These are phyloP conservation scores for Thalassophryne amazonica DNA, from an alignment of 2,797 vertebrate genomes.

Conservation along the genomic window DNA sequence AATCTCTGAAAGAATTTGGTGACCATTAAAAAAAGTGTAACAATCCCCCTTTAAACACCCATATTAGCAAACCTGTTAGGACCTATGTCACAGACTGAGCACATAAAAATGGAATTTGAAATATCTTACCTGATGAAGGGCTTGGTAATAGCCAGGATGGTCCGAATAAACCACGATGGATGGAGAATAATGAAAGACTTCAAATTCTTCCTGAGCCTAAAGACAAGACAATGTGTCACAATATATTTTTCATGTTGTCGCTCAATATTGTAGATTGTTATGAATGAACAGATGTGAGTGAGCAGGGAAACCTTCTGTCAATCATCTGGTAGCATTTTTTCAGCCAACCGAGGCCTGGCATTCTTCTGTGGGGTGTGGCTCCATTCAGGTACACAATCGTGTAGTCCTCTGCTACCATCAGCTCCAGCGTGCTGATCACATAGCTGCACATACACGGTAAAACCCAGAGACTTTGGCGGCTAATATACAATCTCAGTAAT, in stretches of 20 bases:
- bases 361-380: constrained; percentile 93
- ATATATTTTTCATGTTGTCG: neutral
- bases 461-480: no score
- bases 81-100: no score
- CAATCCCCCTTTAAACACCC: no score
- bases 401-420: constrained; percentile 98
- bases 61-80: no score
- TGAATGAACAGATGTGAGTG: neutral
- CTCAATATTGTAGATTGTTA: neutral
- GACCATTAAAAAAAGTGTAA: no score
- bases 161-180: constrained; percentile 96
- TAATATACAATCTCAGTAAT: no score
- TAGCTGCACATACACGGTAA: constrained; percentile 73
- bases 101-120: neutral
- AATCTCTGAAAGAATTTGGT: no score
- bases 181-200: constrained; percentile 98
- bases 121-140: constrained; percentile 92
- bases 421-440: constrained; percentile 96
- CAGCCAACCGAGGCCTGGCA: constrained; percentile 96
- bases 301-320: constrained; percentile 81
- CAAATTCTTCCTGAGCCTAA: constrained; percentile 88
- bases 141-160: constrained; percentile 89
- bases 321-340: constrained; percentile 99
- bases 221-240: neutral
- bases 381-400: constrained; percentile 98